Base-by-base conservation (phyloP, 2,797 vertebrate genomes). In the Holocentrus rufus region DNA sequence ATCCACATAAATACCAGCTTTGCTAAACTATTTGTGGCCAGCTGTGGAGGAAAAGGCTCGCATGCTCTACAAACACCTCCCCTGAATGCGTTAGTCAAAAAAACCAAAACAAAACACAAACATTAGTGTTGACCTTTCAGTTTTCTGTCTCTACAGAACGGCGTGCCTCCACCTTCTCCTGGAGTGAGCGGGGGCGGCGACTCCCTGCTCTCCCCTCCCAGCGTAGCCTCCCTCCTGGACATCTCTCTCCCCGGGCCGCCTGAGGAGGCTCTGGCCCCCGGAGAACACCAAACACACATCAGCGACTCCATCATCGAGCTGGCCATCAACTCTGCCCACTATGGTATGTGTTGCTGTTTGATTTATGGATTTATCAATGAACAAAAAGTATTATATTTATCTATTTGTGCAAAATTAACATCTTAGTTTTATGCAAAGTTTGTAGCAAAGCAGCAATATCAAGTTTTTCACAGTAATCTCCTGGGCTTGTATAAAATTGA, bases 301-400 rank as follows among this genome's bases (percentile, higher is more conserved):
- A 98, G 98, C 0, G 98, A 99, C 92, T 98, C 98, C 49, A 98
- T 99, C 89, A 99, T 99, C 0, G 98, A 99, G 89, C 96, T 99
- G 0, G 98, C 98, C 77, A 99, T 99, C 92, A 98, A 97, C 92
- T 99, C 98, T 4, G 95, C 96, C 61, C 96, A 97, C 74, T 99
- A 96, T 9, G 94, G 98, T 98, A 82, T 70, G 93, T 70, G 1
- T 23, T 42, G 9, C 56, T 34, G 56, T 65, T 5, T 55, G 15
- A 17, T 52, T 13, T 17, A 52, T 13, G 13, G 11, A 36, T 36
- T 36, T 36, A 8, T 27, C 4, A 27, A 27, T 27, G 4, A 27
- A 36, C 34, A 36, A 36, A 10, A 8, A 8, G 34, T 36, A 36
- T 14, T 46, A 18, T 46, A 46, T 46, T 17, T 46, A 42, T 42